Evolutionary conservation across 1,140 invertebrate genomes (phyloP).

Genomic region (Drosophila saltans): DNA sequence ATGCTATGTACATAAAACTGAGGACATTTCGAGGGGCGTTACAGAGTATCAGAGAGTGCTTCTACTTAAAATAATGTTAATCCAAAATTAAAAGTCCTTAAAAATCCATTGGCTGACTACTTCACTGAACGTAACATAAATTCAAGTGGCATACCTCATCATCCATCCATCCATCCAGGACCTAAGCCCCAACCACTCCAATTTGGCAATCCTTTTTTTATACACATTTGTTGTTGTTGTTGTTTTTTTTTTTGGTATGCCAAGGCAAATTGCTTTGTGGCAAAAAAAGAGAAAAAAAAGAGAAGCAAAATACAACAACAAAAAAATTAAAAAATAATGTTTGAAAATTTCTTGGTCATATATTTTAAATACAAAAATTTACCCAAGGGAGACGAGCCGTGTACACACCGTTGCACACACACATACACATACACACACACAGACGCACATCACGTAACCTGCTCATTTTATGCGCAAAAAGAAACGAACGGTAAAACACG

Average conservation of each 20-base stretch:
- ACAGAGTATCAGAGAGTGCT: background rate
- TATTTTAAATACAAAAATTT: constrained; percentile 79
- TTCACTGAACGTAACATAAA: constrained; percentile 45
- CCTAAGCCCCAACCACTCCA: constrained; percentile 10
- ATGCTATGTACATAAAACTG: no score
- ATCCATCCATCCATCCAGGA: background rate
- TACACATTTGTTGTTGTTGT: background rate
- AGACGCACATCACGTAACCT: constrained; percentile 41
- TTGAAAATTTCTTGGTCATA: constrained; percentile 77
- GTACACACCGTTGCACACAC: constrained; percentile 24
- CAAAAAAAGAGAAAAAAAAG: constrained; percentile 23
- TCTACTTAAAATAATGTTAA: background rate
- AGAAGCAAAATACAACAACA: constrained; percentile 11
- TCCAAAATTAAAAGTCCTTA: constrained; percentile 14
- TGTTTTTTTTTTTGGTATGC: constrained; percentile 3
- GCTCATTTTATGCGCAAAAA: constrained; percentile 77
- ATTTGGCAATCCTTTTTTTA: constrained; percentile 13
- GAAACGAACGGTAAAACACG: constrained; percentile 78
- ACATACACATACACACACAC: constrained; percentile 31
- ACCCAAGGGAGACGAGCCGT: constrained; percentile 70
- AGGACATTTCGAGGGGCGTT: no score
- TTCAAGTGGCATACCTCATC: constrained; percentile 31
- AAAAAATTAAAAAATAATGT: constrained; percentile 78
- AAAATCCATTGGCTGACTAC: constrained; percentile 12
- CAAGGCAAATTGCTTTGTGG: constrained; percentile 56